Evolutionary conservation across 2,113 vertebrate species (phyloP), one percentile per base, ranked within the genome.

Genomic region (Pseudorhombus dupliciocellatus): DNA sequence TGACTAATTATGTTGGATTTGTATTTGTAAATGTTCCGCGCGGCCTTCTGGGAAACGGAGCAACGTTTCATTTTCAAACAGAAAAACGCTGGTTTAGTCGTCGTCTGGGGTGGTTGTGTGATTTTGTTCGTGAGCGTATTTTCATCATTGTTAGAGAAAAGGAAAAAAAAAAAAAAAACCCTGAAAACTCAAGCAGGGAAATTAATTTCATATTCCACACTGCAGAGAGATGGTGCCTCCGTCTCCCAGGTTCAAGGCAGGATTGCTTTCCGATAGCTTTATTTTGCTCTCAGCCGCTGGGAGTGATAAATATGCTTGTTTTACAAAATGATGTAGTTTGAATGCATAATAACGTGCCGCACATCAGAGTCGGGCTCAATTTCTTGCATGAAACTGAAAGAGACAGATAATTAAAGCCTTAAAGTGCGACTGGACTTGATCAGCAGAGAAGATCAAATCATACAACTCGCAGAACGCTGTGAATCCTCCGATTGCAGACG

Each of bases 291-390:
- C 24, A 1, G 56, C 77, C 46, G 4, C 2, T 73, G 73, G 79
- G 77, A 78, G 79, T 72, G 70, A 74, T 83, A 73, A 83, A 86
- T 86, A 52, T 63, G 69, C 72, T 77, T 89, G 81, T 88, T 88
- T 81, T 77, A 70, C 79, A 60, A 84, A 89, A 81, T 62, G 22
- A 69, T 70, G 70, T 55, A 26, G 30, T 75, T 67, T 75, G 73
- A 84, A 88, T 75, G 44, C 48, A 46, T 70, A 81, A 84, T 73
- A 25, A 58, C 20, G 31, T 21, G 20, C 18, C 2, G 46, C 3
- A 7, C 16, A 22, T 60, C 54, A 48, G 46, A 48, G 53, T 67
- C 42, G 18, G 44, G 21, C 72, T 63, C 34, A 51, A 2, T 48
- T 54, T 66, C 3, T 69, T 14, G 20, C 46, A 14, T 20, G 46